These are phyloP conservation scores for Pelecanoides urinatrix DNA, from an alignment of 2,113 vertebrate species.

Conservation along the genomic window DNA sequence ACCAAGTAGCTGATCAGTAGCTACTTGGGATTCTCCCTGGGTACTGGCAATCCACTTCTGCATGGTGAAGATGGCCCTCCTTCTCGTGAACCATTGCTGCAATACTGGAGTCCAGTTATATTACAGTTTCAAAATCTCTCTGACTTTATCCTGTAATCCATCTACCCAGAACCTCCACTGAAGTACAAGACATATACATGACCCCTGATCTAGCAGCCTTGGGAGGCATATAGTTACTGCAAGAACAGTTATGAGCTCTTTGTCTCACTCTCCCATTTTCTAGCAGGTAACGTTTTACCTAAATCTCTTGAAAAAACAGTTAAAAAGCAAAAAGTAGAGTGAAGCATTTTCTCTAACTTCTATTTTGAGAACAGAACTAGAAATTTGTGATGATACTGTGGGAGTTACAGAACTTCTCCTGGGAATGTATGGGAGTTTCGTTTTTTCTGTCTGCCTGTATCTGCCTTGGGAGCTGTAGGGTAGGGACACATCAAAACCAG, in stretches of 20 bases:
- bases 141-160: background rate
- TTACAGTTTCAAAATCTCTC: background rate
- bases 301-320: background rate
- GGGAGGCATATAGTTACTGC: background rate
- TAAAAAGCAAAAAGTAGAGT: background rate
- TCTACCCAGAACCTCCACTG: background rate
- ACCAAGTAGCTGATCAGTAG: background rate
- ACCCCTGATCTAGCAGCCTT: background rate
- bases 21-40: background rate
- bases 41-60: background rate
- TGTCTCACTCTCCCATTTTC: background rate
- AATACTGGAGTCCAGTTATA: background rate
- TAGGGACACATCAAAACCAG: background rate
- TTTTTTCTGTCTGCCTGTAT: background rate
- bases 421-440: background rate
- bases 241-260: background rate
- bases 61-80: background rate
- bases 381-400: background rate
- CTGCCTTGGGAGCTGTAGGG: background rate
- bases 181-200: rapidly evolving
- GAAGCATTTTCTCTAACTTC: background rate
- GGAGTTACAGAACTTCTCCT: background rate
- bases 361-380: background rate
- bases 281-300: background rate
- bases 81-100: background rate